Evolutionary conservation across 2,797 vertebrate species (phyloP).

Genomic region (Tarsius wallacei): DNA sequence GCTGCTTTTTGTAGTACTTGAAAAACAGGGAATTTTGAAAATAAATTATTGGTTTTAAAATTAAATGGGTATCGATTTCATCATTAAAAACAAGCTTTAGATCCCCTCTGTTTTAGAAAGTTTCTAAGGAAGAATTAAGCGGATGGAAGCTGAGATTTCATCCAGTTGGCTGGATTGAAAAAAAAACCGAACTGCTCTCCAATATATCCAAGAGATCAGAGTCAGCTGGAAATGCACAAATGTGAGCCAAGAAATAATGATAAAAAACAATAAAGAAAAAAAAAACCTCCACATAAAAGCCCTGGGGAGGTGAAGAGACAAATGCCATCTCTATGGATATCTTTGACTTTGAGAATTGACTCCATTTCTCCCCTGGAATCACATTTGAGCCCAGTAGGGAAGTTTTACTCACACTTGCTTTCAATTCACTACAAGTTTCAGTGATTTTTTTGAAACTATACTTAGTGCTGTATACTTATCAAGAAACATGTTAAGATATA

Average conservation of each 20-base stretch:
- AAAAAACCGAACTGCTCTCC: background rate
- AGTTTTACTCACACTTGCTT: background rate
- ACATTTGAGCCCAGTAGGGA: background rate
- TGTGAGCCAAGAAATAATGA: background rate
- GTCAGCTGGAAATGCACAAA: constrained; percentile 17
- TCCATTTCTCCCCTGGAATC: background rate
- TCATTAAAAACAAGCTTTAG: background rate
- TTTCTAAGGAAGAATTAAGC: constrained; percentile 1
- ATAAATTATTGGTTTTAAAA: background rate
- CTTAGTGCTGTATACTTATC: background rate
- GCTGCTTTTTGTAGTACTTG: background rate
- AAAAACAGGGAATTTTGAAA: background rate
- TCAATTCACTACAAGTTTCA: background rate
- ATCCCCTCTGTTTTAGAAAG: background rate
- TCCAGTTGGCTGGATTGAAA: background rate
- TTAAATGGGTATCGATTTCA: background rate
- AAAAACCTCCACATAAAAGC: background rate
- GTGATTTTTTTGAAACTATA: background rate
- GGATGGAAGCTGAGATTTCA: background rate
- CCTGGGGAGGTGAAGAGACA: background rate
- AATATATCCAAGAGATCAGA: background rate
- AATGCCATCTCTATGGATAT: background rate
- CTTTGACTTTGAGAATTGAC: background rate
- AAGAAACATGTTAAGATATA: background rate
- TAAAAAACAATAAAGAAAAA: background rate